Percentiles rank a stretch among this genome's conserved stretches.
Conservation (phyloP, 2,888 invertebrate species). For the Amblyjoppa proteus region DNA sequence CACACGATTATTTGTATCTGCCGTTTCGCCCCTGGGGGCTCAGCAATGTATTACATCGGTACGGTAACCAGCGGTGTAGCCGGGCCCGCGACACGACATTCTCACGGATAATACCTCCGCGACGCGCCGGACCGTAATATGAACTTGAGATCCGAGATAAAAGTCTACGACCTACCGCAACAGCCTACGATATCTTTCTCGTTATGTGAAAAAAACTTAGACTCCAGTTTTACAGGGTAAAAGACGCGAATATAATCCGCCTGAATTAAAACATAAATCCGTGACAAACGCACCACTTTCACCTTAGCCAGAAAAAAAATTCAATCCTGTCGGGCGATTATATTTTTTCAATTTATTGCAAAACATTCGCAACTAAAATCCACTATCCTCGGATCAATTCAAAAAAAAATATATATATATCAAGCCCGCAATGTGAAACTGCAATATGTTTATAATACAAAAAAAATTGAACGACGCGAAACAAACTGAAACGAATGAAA, state of each 20-base stretch:
- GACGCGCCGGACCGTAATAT: slow-evolving; percentile 55
- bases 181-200: slow-evolving; percentile 3
- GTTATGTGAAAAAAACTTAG: not conserved
- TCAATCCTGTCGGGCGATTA: too few species aligned
- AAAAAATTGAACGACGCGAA: too few species aligned
- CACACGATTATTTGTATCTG: slow-evolving; percentile 56
- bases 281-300: not conserved
- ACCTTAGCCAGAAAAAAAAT: not conserved
- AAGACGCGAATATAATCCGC: not conserved
- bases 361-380: too few species aligned
- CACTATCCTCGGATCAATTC: too few species aligned
- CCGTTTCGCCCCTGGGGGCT: slow-evolving; percentile 46
- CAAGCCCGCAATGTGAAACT: too few species aligned
- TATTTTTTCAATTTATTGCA: too few species aligned
- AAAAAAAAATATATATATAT: too few species aligned
- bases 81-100: slow-evolving; percentile 41
- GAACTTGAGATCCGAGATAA: slow-evolving; percentile 43
- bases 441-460: too few species aligned
- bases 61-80: slow-evolving; percentile 25
- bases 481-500: not conserved
- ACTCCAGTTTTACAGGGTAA: not conserved
- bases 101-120: slow-evolving; percentile 50
- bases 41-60: slow-evolving; percentile 3
- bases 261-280: not conserved
- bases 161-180: slow-evolving; percentile 44